Conservation (phyloP, 2,113 vertebrate species). For the Crotalus horridus region DNA sequence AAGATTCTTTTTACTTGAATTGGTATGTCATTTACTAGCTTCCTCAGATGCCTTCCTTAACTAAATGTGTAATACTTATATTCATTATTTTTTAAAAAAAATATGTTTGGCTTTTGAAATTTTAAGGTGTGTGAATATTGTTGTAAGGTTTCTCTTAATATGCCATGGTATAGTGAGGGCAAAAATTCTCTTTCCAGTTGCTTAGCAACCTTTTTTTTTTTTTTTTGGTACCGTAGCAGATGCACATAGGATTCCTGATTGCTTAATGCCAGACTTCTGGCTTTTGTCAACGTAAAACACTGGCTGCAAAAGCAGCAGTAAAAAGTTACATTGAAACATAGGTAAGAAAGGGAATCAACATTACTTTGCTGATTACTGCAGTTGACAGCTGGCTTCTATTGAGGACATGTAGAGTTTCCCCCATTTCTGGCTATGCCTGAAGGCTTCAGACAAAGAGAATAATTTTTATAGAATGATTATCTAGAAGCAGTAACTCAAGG, state of each 20-base stretch:
- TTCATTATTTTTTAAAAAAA: conserved; percentile 32
- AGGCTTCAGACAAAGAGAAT: conserved; percentile 17
- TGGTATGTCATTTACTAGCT: conserved; percentile 53
- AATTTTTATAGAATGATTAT: background rate
- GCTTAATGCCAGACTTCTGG: conserved; percentile 55
- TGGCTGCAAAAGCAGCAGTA: conserved; percentile 19
- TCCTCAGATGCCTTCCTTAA: conserved; percentile 34
- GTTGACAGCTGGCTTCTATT: conserved; percentile 9
- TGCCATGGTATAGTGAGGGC: conserved; percentile 54
- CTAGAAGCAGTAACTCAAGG: conserved; percentile 5
- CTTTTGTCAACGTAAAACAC: conserved; percentile 52
- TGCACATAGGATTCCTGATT: conserved; percentile 63
- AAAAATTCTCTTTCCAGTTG: conserved; percentile 72
- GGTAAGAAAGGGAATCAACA: background rate
- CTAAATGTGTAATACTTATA: conserved; percentile 8
- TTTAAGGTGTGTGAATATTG: conserved; percentile 56
- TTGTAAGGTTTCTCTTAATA: conserved; percentile 60
- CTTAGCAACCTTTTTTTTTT: conserved; percentile 68
- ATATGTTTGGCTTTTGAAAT: conserved; percentile 48
- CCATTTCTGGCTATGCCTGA: conserved; percentile 14
- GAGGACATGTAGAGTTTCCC: conserved; percentile 4
- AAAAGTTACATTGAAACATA: conserved; percentile 31
- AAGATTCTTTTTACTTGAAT: conserved; percentile 53
- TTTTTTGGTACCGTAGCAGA: conserved; percentile 37
- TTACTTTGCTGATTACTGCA: conserved; percentile 20